Evolutionary conservation across 2,113 vertebrate species (phyloP).

Genomic region (Tenrec ecaudatus): DNA sequence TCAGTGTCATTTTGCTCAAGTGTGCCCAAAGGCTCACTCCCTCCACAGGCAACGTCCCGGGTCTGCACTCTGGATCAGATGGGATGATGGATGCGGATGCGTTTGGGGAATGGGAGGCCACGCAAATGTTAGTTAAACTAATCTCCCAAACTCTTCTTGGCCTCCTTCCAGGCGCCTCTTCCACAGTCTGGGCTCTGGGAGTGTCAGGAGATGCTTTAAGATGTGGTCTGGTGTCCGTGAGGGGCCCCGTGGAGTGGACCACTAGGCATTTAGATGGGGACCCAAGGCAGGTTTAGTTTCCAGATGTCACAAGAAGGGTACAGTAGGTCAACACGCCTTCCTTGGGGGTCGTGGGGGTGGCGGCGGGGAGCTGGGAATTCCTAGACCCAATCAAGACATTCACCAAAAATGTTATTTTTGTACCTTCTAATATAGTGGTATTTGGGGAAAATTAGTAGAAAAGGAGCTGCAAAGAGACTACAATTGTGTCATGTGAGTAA

Average conservation of each 20-base stretch:
- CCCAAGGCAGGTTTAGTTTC: slow-evolving; percentile 57
- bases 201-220: slow-evolving; percentile 32
- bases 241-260: neutral
- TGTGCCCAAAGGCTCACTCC: accelerated
- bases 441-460: slow-evolving; percentile 67
- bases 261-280: neutral
- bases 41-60: accelerated
- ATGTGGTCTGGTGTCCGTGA: neutral
- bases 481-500: slow-evolving; percentile 39
- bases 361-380: slow-evolving; percentile 54
- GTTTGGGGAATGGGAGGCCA: neutral
- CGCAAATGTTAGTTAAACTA: neutral
- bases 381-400: slow-evolving; percentile 51
- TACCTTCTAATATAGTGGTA: slow-evolving; percentile 66
- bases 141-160: neutral
- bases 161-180: neutral
- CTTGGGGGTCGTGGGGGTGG: neutral
- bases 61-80: neutral
- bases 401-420: slow-evolving; percentile 60
- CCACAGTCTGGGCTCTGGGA: neutral
- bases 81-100: accelerated
- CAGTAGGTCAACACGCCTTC: neutral
- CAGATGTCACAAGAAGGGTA: slow-evolving; percentile 37
- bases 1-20: neutral
- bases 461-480: slow-evolving; percentile 52